Percentiles rank a stretch among this genome's conserved stretches.
Evolutionary conservation across 2,797 vertebrate genomes (phyloP).

Genomic region (Periparus ater): DNA sequence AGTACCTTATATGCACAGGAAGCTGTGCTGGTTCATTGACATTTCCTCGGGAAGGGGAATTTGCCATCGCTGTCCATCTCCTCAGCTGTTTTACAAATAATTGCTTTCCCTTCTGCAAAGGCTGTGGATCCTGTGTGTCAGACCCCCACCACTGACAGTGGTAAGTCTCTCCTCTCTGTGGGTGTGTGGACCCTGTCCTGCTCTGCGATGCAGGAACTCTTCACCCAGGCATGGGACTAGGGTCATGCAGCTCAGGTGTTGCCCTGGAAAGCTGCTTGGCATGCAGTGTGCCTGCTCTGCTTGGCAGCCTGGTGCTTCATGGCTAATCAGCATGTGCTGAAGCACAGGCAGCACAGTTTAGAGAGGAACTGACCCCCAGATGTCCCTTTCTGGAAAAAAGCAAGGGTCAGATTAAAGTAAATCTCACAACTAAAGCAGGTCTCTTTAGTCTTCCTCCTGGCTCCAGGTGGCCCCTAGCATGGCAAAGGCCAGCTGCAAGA

Average conservation of each 20-base stretch:
- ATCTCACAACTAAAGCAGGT: rapidly evolving
- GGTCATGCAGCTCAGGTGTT: neutral
- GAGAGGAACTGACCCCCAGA: constrained; percentile 13
- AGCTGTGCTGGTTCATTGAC: neutral
- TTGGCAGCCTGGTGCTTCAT: constrained; percentile 2
- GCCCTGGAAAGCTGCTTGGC: neutral
- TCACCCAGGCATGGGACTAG: rapidly evolving
- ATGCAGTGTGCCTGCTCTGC: neutral
- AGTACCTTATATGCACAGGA: neutral
- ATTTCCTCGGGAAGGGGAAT: neutral
- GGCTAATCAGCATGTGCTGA: constrained; percentile 14
- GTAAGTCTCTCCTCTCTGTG: neutral
- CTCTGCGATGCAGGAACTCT: neutral
- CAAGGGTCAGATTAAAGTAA: neutral
- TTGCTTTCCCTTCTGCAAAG: neutral
- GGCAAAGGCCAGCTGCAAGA: neutral
- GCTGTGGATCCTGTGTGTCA: rapidly evolving
- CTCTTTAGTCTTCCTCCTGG: neutral
- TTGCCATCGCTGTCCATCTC: neutral
- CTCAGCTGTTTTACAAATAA: neutral
- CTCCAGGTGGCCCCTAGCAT: neutral
- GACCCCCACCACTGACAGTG: neutral
- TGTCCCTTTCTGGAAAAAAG: neutral
- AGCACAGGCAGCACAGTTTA: neutral
- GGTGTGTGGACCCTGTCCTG: no score